Percentiles rank a stretch among this genome's conserved stretches.
These are phyloP conservation scores for Andrena bucephala DNA, from an alignment of 2,888 invertebrate genomes.

Conservation along the genomic window DNA sequence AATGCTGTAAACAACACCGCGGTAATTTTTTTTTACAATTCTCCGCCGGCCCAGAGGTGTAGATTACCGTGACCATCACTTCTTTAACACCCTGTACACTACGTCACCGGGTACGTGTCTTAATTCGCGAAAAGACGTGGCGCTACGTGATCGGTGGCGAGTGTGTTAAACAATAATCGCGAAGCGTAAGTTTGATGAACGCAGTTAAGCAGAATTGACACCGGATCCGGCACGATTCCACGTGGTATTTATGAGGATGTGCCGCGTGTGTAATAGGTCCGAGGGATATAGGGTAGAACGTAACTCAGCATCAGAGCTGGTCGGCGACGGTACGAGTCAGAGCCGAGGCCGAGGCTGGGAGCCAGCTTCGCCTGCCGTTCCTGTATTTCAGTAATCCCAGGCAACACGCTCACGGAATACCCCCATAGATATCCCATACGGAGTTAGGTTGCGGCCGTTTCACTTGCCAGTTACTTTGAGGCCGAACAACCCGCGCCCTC, in stretches of 20 bases:
- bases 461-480: slow-evolving; percentile 82
- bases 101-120: too few species aligned
- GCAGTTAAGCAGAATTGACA: slow-evolving; percentile 40
- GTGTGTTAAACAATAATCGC: slow-evolving; percentile 20
- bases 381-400: slow-evolving; percentile 81
- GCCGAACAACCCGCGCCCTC: slow-evolving; percentile 67
- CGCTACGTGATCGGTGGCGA: neutral
- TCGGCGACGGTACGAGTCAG: slow-evolving; percentile 28
- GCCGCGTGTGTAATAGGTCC: slow-evolving; percentile 78
- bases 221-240: slow-evolving; percentile 48
- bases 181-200: slow-evolving; percentile 55
- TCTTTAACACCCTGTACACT: neutral
- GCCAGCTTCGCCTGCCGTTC: slow-evolving; percentile 45
- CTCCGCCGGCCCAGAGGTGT: too few species aligned
- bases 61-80: neutral
- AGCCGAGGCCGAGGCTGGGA: slow-evolving; percentile 43
- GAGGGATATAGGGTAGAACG: slow-evolving; percentile 82
- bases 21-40: too few species aligned
- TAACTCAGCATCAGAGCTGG: slow-evolving; percentile 84
- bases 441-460: slow-evolving; percentile 72
- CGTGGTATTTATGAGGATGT: slow-evolving; percentile 76
- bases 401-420: slow-evolving; percentile 76
- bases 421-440: slow-evolving; percentile 69
- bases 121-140: too few species aligned
- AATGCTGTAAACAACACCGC: too few species aligned